phyloP scores from a whole-genome alignment of 2,797 vertebrate genomes.

The Euthynnus affinis region DNA sequence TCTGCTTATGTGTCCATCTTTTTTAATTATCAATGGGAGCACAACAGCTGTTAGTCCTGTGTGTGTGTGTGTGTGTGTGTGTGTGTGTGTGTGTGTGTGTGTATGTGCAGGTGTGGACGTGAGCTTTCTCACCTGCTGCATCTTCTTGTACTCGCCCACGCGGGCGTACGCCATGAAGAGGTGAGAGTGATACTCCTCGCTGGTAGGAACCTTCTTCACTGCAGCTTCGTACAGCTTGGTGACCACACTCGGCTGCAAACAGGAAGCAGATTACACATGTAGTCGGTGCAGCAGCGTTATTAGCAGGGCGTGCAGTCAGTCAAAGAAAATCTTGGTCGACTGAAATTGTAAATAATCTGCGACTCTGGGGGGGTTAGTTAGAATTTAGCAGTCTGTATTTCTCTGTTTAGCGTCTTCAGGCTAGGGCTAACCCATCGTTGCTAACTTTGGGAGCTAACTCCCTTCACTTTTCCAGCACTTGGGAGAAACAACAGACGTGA shows the following conservation, averaged over 20 bases:
- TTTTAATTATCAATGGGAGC: slow-evolving; percentile 16
- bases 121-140: slow-evolving; percentile 93
- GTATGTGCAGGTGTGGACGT: background rate
- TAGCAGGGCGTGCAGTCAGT: too few relatives aligned
- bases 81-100: background rate
- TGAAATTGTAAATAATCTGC: too few relatives aligned
- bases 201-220: slow-evolving; percentile 96
- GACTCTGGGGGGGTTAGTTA: too few relatives aligned
- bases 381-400: too few relatives aligned
- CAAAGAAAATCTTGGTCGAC: too few relatives aligned
- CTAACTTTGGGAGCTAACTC: too few relatives aligned
- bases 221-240: slow-evolving; percentile 98
- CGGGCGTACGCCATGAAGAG: slow-evolving; percentile 99
- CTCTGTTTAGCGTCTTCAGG: too few relatives aligned
- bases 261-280: slow-evolving; percentile 16
- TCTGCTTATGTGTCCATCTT: slow-evolving; percentile 5
- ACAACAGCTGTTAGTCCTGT: slow-evolving; percentile 13
- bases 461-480: too few relatives aligned
- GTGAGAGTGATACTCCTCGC: slow-evolving; percentile 98
- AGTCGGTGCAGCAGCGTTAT: background rate
- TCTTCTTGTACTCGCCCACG: slow-evolving; percentile 99
- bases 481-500: too few relatives aligned
- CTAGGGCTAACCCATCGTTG: too few relatives aligned
- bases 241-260: slow-evolving; percentile 94
- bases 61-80: background rate